Conservation (phyloP, 2,888 invertebrate species). For the Syritta pipiens region DNA sequence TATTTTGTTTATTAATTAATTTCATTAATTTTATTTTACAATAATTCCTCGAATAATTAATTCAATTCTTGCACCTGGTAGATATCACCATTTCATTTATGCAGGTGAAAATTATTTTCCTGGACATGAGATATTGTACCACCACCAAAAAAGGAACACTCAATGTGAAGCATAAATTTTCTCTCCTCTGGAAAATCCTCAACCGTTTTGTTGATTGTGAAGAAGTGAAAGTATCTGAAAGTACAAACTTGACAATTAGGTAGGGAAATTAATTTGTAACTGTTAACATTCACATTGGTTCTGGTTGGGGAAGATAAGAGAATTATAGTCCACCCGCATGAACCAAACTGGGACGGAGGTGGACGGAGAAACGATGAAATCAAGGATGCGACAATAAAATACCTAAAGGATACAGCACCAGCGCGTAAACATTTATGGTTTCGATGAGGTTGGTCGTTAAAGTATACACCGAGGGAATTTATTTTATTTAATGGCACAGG, state of each 20-base stretch:
- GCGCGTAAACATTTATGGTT: not conserved
- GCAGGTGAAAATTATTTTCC: too few relatives aligned
- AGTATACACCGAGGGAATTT: too few relatives aligned
- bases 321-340: not conserved
- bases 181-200: not conserved
- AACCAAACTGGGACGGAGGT: too few relatives aligned
- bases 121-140: too few relatives aligned
- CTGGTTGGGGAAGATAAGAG: conserved; percentile 9
- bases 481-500: too few relatives aligned
- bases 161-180: too few relatives aligned
- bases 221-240: too few relatives aligned
- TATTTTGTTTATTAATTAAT: not conserved
- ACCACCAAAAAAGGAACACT: too few relatives aligned
- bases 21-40: not conserved
- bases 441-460: not conserved
- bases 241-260: conserved; percentile 8
- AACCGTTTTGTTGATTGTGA: too few relatives aligned
- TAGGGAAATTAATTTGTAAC: conserved; percentile 15
- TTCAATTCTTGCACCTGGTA: not conserved
- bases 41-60: not conserved
- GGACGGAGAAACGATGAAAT: too few relatives aligned
- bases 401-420: not conserved
- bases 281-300: conserved; percentile 10
- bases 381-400: not conserved
- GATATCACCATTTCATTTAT: not conserved